Percentiles rank a stretch among this genome's conserved stretches.
Conservation (phyloP, 2,113 vertebrate species). For the Dasyurus viverrinus region DNA sequence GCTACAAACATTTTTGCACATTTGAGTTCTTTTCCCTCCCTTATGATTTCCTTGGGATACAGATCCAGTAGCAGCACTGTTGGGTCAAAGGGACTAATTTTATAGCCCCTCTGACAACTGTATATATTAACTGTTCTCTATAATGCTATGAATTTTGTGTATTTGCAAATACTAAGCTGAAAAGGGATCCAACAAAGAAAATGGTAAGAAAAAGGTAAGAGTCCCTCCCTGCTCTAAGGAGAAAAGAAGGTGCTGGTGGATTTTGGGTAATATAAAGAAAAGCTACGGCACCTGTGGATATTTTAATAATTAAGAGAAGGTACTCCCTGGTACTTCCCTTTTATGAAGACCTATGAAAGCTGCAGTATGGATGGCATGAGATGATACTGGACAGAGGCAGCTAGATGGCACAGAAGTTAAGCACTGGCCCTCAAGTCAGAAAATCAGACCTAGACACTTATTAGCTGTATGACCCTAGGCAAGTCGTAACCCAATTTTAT, state of each 20-base stretch:
- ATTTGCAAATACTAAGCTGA: not conserved
- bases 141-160: not conserved
- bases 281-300: constrained; percentile 43
- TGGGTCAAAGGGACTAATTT: too few species aligned
- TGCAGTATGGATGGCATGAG: constrained; percentile 41
- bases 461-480: too few species aligned
- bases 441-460: too few species aligned
- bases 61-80: too few species aligned
- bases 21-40: too few species aligned
- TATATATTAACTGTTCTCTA: not conserved
- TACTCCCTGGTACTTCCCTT: too few species aligned
- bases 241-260: constrained; percentile 29
- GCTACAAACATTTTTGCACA: too few species aligned
- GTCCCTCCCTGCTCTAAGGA: constrained; percentile 53
- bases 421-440: too few species aligned
- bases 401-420: too few species aligned
- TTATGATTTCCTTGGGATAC: too few species aligned
- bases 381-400: not conserved
- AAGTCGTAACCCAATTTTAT: too few species aligned
- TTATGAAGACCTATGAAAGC: constrained; percentile 32
- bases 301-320: constrained; percentile 1
- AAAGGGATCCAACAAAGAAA: not conserved
- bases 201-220: not conserved
- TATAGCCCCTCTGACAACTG: not conserved
- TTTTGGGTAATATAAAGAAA: constrained; percentile 57